Evolutionary conservation across 2,113 vertebrate genomes (phyloP), one percentile per base, ranked within the genome.

Genomic region (Bubo bubo): DNA sequence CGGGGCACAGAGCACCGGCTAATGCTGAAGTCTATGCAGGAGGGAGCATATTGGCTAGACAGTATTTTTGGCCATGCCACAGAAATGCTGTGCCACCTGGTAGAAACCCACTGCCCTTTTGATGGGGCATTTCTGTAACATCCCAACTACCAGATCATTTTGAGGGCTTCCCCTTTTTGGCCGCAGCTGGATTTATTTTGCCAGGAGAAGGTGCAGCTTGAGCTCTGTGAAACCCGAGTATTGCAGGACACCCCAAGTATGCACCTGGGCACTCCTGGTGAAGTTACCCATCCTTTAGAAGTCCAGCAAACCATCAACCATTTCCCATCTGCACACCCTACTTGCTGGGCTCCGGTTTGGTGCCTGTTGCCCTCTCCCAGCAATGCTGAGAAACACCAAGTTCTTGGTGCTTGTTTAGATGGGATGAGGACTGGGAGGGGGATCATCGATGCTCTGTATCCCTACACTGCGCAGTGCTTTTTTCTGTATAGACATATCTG

Each of bases 361-460:
- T 58, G n/a, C 0, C 0, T 5, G 4, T n/a, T 76, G 34, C 26
- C 5, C 5, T 41, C 52, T 60, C 53, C 12, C 50, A 86, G 55
- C 10, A 30, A 6, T 50, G 35, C 39, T 68, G 41, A 86, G 55
- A 45, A 59, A 47, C 18, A 27, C 19, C 15, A 11, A 23, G 12
- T 52, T 53, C 43, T 45, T 35, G 30, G 13, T 23, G 21, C 16
- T 85, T 60, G 21, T 84, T 85, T 39, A n/a, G 39, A 15, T 67
- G 30, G 52, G 39, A 59, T 2, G 7, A 79, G 30, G 37, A 24
- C 50, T 62, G 12, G 21, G 43, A 80, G 2, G 7, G 9, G 10
- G 9, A 34, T 73, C 35, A 56, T 1, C 0, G 7, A 4, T 72
- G 41, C 8, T 62, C 14, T 0, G 0, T 63, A 67, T 39, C 28